These are phyloP conservation scores for Spatula clypeata DNA, from an alignment of 2,797 vertebrate species.

Conservation along the genomic window DNA sequence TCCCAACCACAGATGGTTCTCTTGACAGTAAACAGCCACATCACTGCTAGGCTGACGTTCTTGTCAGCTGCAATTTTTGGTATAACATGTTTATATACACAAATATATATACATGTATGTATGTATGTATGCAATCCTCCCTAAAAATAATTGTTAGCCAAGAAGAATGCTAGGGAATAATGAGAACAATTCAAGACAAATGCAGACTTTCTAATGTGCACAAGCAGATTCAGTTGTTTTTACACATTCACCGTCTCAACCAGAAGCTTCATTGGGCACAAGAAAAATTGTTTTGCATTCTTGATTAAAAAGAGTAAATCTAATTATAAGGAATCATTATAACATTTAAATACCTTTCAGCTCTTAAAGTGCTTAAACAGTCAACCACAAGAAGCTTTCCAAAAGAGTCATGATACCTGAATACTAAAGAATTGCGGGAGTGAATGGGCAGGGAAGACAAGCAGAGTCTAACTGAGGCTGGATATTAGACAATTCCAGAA, in stretches of 20 bases:
- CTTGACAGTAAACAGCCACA: not conserved
- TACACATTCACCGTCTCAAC: slow-evolving; percentile 29
- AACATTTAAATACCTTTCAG: slow-evolving; percentile 77
- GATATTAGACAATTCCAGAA: not conserved
- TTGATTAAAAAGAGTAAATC: slow-evolving; percentile 78
- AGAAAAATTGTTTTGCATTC: slow-evolving; percentile 69
- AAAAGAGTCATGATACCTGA: slow-evolving; percentile 40
- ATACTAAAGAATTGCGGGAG: slow-evolving; percentile 45
- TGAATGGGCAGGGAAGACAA: slow-evolving; percentile 18
- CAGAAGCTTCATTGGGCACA: slow-evolving; percentile 54
- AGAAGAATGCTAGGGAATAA: slow-evolving; percentile 58
- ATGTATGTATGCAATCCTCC: not conserved
- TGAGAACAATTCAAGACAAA: slow-evolving; percentile 52
- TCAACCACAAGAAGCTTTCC: slow-evolving; percentile 58
- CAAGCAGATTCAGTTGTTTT: slow-evolving; percentile 56
- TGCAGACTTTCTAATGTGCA: slow-evolving; percentile 43
- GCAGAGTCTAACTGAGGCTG: not conserved
- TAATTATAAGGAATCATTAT: slow-evolving; percentile 75
- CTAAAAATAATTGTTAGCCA: slow-evolving; percentile 47
- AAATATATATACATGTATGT: not conserved
- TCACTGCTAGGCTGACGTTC: slow-evolving; percentile 42
- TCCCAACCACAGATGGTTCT: slow-evolving; percentile 9
- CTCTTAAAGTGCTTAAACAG: slow-evolving; percentile 39
- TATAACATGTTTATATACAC: not conserved
- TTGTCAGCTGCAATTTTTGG: slow-evolving; percentile 50